A percentile compares a stretch with the other conserved stretches of the same genome.
Conservation (phyloP, 2,888 invertebrate species). For the Ophioninae sp. region DNA sequence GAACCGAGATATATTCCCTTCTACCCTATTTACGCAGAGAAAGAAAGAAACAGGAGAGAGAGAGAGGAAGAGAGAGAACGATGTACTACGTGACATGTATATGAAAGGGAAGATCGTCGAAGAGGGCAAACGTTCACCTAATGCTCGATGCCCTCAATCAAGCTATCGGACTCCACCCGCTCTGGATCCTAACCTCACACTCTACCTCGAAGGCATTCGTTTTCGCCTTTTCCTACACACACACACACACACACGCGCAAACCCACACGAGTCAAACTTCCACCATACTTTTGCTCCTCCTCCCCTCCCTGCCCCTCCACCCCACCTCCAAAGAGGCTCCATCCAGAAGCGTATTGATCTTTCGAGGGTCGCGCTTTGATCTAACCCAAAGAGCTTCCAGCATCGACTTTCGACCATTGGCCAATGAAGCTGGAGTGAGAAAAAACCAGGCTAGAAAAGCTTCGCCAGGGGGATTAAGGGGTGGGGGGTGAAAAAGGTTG, state of each 20-base stretch:
- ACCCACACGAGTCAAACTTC: neutral
- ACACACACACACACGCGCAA: conserved; percentile 15
- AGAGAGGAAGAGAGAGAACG: no score
- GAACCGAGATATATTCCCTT: conserved; percentile 45
- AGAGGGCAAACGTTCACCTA: conserved; percentile 69
- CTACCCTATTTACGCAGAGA: conserved; percentile 21
- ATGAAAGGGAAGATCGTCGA: conserved; percentile 71
- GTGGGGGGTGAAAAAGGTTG: no score
- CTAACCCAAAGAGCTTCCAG: conserved; percentile 74
- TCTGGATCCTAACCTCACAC: conserved; percentile 58
- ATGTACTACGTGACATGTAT: conserved; percentile 81
- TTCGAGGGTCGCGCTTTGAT: conserved; percentile 78
- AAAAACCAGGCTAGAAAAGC: conserved; percentile 24
- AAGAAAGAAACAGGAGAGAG: conserved; percentile 42
- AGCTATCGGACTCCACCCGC: conserved; percentile 70
- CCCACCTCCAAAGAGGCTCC: conserved; percentile 55
- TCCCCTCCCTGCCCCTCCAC: conserved; percentile 35
- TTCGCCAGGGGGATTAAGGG: neutral
- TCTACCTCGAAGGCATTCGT: conserved; percentile 50
- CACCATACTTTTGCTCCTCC: conserved; percentile 9
- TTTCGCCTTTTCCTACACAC: conserved; percentile 53
- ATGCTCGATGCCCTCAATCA: conserved; percentile 79
- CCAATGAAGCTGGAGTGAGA: conserved; percentile 48
- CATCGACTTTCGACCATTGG: conserved; percentile 55
- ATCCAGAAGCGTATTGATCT: conserved; percentile 78